Evolutionary conservation across 2,888 invertebrate species (phyloP).

Genomic region (Lamellibrachia columna): DNA sequence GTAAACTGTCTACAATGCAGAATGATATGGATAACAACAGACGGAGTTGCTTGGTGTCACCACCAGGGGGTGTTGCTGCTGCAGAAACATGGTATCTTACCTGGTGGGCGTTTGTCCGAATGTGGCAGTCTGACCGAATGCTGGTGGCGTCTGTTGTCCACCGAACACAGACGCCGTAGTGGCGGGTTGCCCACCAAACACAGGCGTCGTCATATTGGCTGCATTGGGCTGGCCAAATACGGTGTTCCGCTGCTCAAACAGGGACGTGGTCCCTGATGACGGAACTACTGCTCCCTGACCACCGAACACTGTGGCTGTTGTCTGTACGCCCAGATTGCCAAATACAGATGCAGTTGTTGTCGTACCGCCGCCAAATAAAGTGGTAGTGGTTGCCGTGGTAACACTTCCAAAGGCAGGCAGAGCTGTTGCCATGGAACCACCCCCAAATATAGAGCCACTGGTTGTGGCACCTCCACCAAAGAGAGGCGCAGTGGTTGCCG

Average conservation of each 20-base stretch:
- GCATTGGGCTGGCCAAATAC: conserved; percentile 40
- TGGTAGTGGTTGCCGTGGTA: not conserved
- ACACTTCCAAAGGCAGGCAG: conserved; percentile 6
- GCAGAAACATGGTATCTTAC: not conserved
- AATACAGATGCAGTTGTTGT: conserved; percentile 21
- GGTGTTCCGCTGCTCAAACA: conserved; percentile 22
- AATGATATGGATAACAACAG: not conserved
- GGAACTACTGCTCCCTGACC: conserved; percentile 13
- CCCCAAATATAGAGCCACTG: not conserved
- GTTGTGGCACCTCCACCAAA: conserved; percentile 18
- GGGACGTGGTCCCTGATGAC: not conserved
- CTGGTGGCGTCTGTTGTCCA: not conserved
- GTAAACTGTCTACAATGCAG: not conserved
- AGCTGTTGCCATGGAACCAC: not conserved
- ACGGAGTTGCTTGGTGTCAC: not conserved
- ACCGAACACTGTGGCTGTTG: conserved; percentile 26
- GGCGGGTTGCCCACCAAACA: not conserved
- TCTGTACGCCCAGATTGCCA: conserved; percentile 19
- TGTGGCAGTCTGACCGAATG: conserved; percentile 27
- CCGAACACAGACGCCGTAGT: not conserved
- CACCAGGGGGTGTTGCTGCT: not conserved
- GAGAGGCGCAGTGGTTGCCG: not conserved
- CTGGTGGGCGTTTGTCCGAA: conserved; percentile 14
- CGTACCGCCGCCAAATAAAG: not conserved
- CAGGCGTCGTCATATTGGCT: conserved; percentile 26